Evolutionary conservation across 1,140 invertebrate genomes (phyloP).

Genomic region (Choristoneura fumiferana): DNA sequence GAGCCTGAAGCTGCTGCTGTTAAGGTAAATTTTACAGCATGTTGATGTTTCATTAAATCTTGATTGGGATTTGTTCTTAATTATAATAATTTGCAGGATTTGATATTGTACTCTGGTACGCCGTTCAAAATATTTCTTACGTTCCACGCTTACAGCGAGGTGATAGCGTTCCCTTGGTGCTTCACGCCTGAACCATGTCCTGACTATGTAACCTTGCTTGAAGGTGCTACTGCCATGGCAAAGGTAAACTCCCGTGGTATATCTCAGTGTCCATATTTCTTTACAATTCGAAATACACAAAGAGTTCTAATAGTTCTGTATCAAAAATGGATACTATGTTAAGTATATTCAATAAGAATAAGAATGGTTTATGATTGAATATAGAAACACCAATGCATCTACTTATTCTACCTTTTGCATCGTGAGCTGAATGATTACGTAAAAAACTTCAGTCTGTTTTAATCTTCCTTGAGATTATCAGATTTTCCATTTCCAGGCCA

Average conservation of each 20-base stretch:
- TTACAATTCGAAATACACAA: too few relatives aligned
- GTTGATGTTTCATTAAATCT: background rate
- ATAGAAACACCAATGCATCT: background rate
- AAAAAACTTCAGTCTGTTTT: too few relatives aligned
- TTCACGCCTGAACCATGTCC: slow-evolving; percentile 83
- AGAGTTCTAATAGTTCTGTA: too few relatives aligned
- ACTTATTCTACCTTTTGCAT: too few relatives aligned
- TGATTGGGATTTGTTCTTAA: background rate
- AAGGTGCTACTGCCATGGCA: slow-evolving; percentile 64
- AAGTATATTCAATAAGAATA: too few relatives aligned
- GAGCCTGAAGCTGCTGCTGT: slow-evolving; percentile 93
- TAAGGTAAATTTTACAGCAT: slow-evolving; percentile 36
- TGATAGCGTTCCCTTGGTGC: slow-evolving; percentile 92
- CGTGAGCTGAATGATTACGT: too few relatives aligned
- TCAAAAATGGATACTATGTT: too few relatives aligned
- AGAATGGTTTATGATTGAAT: background rate
- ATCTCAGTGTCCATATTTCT: too few relatives aligned
- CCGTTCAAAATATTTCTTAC: slow-evolving; percentile 88
- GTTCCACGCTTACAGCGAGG: slow-evolving; percentile 93
- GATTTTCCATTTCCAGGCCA: slow-evolving; percentile 49
- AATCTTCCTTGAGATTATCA: background rate
- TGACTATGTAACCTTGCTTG: slow-evolving; percentile 84
- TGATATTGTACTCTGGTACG: slow-evolving; percentile 76
- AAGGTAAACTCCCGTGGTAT: slow-evolving; percentile 61
- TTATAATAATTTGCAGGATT: slow-evolving; percentile 70